Conservation (phyloP, 2,113 vertebrate species). For the Podocnemis expansa region DNA sequence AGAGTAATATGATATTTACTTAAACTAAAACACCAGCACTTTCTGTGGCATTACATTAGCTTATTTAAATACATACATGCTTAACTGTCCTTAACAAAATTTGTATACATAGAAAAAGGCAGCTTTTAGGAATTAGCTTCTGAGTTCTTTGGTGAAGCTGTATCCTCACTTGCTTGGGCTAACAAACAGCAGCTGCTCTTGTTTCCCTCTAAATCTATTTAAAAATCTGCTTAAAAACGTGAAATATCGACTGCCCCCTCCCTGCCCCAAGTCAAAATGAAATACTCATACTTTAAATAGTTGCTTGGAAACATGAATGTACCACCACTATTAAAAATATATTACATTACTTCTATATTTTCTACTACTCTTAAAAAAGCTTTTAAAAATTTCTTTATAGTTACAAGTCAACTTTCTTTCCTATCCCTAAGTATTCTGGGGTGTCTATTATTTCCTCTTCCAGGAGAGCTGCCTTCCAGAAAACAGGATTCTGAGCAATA, state of each 20-base stretch:
- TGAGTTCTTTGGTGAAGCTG: background rate
- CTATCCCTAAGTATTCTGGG: background rate
- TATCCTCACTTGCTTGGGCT: background rate
- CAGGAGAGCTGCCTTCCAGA: background rate
- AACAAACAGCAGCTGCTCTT: background rate
- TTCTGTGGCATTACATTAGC: background rate
- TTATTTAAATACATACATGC: background rate
- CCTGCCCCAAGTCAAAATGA: background rate
- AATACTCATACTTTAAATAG: background rate
- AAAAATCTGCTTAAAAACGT: background rate
- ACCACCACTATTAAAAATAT: background rate
- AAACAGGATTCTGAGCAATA: background rate
- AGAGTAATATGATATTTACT: background rate
- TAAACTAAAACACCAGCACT: background rate
- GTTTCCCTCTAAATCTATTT: background rate
- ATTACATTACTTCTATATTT: background rate
- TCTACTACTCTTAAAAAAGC: background rate
- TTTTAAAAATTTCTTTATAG: background rate
- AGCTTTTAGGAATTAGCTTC: background rate
- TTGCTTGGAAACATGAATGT: background rate
- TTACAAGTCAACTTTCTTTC: background rate
- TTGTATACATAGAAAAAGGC: background rate
- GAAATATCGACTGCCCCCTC: background rate
- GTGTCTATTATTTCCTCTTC: background rate
- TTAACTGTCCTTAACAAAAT: background rate